Conservation (phyloP, 2,113 vertebrate genomes). For the Ptychochromis oligacanthus region DNA sequence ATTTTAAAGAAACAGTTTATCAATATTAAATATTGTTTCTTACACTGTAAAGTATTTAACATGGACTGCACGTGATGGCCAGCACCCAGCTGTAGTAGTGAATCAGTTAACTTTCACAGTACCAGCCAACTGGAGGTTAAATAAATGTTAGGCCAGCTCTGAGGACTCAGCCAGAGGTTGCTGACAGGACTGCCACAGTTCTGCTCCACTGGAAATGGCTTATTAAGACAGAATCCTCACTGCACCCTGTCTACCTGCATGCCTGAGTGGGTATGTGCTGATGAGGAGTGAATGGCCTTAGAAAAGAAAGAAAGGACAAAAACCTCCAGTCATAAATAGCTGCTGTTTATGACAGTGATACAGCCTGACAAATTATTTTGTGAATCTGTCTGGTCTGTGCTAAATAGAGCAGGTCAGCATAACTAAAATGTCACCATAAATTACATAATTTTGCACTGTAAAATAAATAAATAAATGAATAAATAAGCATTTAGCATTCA, state of each 20-base stretch:
- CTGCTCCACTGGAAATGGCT: conserved; percentile 23
- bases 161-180: conserved; percentile 27
- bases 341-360: not conserved
- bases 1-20: not conserved
- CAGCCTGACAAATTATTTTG: not conserved
- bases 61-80: not conserved
- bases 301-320: not conserved
- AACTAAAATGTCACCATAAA: not conserved
- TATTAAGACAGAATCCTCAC: conserved; percentile 28
- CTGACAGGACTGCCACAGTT: not conserved
- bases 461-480: no score
- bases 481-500: no score
- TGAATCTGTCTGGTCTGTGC: not conserved
- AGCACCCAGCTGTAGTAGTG: not conserved
- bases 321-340: not conserved
- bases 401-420: conserved; percentile 15
- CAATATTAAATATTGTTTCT: not conserved
- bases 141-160: conserved; percentile 31
- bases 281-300: not conserved
- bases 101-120: not conserved
- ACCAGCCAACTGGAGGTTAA: conserved; percentile 25
- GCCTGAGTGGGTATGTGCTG: not conserved
- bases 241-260: not conserved
- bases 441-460: no score
- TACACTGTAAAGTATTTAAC: not conserved